These are phyloP conservation scores for Spinus olivaceus DNA, from an alignment of 2,797 vertebrate species.

Conservation along the genomic window DNA sequence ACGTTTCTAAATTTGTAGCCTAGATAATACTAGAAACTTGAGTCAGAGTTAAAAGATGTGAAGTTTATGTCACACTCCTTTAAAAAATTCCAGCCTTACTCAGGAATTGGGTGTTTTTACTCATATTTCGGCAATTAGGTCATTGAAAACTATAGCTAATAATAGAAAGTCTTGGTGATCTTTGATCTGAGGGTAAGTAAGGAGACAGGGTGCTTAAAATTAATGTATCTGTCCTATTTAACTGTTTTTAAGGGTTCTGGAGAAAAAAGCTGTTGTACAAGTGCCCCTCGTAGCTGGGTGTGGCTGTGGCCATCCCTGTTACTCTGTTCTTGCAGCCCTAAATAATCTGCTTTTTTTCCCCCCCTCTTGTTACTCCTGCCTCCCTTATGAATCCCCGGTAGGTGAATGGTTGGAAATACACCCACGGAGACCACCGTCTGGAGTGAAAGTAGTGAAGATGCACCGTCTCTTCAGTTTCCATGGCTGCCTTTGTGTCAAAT, in stretches of 20 bases:
- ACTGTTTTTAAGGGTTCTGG: not conserved
- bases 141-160: not conserved
- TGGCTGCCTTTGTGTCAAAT: not conserved
- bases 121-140: not conserved
- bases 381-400: not conserved
- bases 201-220: not conserved
- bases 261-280: not conserved
- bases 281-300: not conserved
- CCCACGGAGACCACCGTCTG: not conserved
- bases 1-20: not conserved
- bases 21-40: conserved; percentile 4
- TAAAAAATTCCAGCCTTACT: not conserved
- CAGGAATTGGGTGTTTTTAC: not conserved
- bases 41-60: not conserved
- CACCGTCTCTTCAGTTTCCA: not conserved
- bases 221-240: not conserved
- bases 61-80: not conserved
- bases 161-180: not conserved
- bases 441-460: not conserved
- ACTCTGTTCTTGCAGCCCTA: not conserved
- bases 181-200: not conserved
- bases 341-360: fast-evolving
- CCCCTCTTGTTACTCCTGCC: not conserved
- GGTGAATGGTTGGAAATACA: not conserved
- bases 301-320: fast-evolving